Base-by-base conservation (phyloP, 1,140 invertebrate species). In the Procambarus virginalis region DNA sequence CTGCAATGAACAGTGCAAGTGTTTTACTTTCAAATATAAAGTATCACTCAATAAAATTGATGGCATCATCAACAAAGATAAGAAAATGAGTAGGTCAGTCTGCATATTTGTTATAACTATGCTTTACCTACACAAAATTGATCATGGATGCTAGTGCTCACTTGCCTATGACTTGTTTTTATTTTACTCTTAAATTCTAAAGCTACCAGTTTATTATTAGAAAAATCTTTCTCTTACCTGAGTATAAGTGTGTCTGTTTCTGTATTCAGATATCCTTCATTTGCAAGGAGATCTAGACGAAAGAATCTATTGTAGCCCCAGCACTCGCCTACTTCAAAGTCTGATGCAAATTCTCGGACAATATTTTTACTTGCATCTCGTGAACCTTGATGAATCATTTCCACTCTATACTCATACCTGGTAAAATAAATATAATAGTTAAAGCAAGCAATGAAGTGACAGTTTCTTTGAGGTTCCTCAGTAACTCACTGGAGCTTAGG, bases 291-390 rank as follows among this genome's bases (percentile, higher is more conserved):
- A 94, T 98, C 98, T 78, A 99, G 95, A 83, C 97, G 94, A 94
- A 98, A 99, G 94, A 99, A 99, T 91, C 98, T 95, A 93, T 98
- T 99, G 93, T 99, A 99, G 10, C 98, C 98, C 98, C 98, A 99
- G 93, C 98, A 99, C 95, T 99, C 98, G n/a, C 97, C 97, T 90
- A 98, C 97, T 95, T 98, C 98, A 95, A 99, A 99, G 94, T 98
- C 98, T 1, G 97, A 98, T 0, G 98, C 97, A 94, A 98, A 99
- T 95, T 95, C 95, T 49, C 95, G 95, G 10, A 98, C 97, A 92
- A 98, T 98, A 93, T 98, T 98, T 94, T 98, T 98, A 92, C 96
- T 96, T 2, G 96, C 95, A 93, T 98, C 97, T 81, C 96, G 95
- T 9, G 96, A 96, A 12, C 96, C 96, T 94, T 98, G 97, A 94